phyloP scores from a whole-genome alignment of 2,888 invertebrate species.

The Melipona bicolor region DNA sequence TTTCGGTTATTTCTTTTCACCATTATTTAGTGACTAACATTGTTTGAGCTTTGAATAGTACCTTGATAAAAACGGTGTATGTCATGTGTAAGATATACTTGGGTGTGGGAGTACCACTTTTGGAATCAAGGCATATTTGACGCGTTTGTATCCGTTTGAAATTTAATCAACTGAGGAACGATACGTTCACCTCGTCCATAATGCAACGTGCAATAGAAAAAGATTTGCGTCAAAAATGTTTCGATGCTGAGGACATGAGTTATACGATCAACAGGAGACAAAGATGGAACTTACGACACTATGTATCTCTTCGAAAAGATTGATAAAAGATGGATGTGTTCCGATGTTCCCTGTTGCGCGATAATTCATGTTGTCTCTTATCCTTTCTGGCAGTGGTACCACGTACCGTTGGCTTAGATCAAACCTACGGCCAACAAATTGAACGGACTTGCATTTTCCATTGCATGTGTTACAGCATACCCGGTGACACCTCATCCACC shows the following conservation, averaged over 20 bases:
- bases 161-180: background rate
- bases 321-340: background rate
- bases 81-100: constrained; percentile 84
- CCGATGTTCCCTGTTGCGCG: constrained; percentile 17
- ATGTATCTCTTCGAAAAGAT: background rate
- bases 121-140: constrained; percentile 59
- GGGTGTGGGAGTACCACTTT: constrained; percentile 82
- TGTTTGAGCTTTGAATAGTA: constrained; percentile 84
- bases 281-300: background rate
- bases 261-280: constrained; percentile 55
- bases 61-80: constrained; percentile 84
- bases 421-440: constrained; percentile 63
- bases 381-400: constrained; percentile 80
- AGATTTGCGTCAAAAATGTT: constrained; percentile 58
- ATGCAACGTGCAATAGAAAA: background rate
- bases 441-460: constrained; percentile 69
- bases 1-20: constrained; percentile 82
- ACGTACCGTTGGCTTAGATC: constrained; percentile 80
- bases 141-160: background rate
- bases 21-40: constrained; percentile 84
- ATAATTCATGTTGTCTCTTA: constrained; percentile 61
- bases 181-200: background rate
- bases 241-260: constrained; percentile 67
- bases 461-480: constrained; percentile 83
- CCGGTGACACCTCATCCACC: constrained; percentile 83